Evolutionary conservation across 2,888 invertebrate species (phyloP), one percentile per base, ranked within the genome.

Genomic region (Caenorhabditis wallacei): DNA sequence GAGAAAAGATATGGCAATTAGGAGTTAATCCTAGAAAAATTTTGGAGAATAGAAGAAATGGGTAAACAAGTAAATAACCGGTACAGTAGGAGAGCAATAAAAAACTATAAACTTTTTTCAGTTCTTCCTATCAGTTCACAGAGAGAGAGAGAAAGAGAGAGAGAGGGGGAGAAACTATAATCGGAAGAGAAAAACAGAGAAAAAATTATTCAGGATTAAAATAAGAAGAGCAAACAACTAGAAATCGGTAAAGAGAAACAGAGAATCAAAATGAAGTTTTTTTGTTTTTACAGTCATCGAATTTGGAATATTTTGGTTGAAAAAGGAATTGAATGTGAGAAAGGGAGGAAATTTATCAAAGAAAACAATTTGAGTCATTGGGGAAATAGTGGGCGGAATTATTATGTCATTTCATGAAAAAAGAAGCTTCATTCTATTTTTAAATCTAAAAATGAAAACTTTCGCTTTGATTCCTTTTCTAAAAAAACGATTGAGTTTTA

Each of bases 121-220:
- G 37, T 16, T 16, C 35, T 22, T 56, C 18, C 30, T 16, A n/a
- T n/a, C n/a, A n/a, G n/a, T n/a, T 18, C 0, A n/a, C 5, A 35
- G 40, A 40, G n/a, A 5, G 13, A 13, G 4, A 40, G 5, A 1
- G 37, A 24, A 37, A 20, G 30, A 59, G 2, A 59, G n/a, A 35
- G 40, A 40, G n/a, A 5, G 13, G 2, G 4, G 22, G 5, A 1
- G 37, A 24, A 37, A 20, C n/a, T n/a, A 16, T 11, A 18, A 46
- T 61, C 24, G 40, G 22, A 24, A 40, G 24, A 26, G 61, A 68
- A 59, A 57, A 37, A 56, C 72, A 64, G 72, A 63, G n/a, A 1
- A 10, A n/a, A 72, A 72, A 63, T 72, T 72, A 72, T 72, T 72
- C 72, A 72, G 72, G 72, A 72, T 72, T 72, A 72, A 53, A 53